A percentile compares a stretch with the other conserved stretches of the same genome.
phyloP scores from a whole-genome alignment of 2,113 vertebrate genomes.

The Nesoenas mayeri region DNA sequence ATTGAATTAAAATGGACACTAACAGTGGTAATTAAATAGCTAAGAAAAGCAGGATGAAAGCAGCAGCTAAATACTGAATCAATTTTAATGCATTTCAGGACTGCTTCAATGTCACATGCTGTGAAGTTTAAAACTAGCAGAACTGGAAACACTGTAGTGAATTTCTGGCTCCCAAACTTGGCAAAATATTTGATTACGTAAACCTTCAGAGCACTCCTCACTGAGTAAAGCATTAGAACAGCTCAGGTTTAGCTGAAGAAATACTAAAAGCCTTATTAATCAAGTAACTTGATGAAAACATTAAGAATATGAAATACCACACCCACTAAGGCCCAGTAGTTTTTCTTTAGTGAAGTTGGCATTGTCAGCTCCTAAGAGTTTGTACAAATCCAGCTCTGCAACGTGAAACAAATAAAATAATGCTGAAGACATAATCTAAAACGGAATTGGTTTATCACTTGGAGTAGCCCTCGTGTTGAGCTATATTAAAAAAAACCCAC shows the following conservation, averaged over 20 bases:
- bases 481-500: neutral
- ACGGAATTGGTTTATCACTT: neutral
- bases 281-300: neutral
- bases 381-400: neutral
- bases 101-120: neutral
- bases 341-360: neutral
- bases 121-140: slow-evolving; percentile 13
- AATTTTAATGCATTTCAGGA: slow-evolving; percentile 9
- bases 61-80: neutral
- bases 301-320: neutral
- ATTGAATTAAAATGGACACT: neutral
- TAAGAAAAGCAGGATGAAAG: neutral
- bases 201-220: neutral
- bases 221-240: neutral
- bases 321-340: neutral
- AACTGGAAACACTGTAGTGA: neutral
- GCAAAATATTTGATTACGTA: neutral
- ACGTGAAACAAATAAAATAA: neutral
- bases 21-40: neutral
- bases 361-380: neutral
- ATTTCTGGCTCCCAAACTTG: neutral
- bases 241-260: neutral
- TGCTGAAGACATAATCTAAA: neutral
- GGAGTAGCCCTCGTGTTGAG: neutral
- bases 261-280: neutral